phyloP scores from a whole-genome alignment of 2,113 vertebrate genomes.

The Chloroceryle aenea region DNA sequence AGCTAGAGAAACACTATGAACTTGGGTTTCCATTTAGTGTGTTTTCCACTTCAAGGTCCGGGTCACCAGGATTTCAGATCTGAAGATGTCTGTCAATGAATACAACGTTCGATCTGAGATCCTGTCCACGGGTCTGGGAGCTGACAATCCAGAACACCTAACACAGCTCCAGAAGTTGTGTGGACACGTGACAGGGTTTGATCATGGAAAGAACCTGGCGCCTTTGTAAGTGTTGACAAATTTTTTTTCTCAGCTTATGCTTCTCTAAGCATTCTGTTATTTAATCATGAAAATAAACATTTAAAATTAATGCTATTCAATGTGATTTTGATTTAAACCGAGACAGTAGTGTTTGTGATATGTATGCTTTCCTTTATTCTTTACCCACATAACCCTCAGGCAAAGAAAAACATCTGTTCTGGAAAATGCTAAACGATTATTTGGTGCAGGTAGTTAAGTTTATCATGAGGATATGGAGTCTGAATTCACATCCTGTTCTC shows the following conservation, averaged over 20 bases:
- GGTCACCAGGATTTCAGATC: slow-evolving; percentile 73
- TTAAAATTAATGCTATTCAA: neutral
- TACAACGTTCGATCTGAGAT: slow-evolving; percentile 87
- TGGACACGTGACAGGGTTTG: neutral
- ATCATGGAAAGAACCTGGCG: neutral
- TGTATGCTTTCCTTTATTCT: neutral
- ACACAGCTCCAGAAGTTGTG: slow-evolving; percentile 75
- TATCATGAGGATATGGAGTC: neutral
- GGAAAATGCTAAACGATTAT: neutral
- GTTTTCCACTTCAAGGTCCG: slow-evolving; percentile 77
- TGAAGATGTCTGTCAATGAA: slow-evolving; percentile 84
- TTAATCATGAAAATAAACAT: too few relatives aligned
- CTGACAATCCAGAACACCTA: slow-evolving; percentile 83
- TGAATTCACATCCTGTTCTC: neutral
- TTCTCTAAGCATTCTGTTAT: neutral
- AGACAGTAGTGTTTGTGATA: neutral
- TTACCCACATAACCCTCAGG: neutral
- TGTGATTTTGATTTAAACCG: neutral
- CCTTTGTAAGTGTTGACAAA: slow-evolving; percentile 48
- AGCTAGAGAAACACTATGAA: neutral
- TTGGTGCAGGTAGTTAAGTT: neutral
- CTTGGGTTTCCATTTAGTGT: neutral
- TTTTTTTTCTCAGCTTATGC: neutral
- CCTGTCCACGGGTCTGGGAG: slow-evolving; percentile 83
- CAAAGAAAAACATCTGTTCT: neutral